Evolutionary conservation across 1,140 invertebrate species (phyloP).

Genomic region (Drosophila athabasca): DNA sequence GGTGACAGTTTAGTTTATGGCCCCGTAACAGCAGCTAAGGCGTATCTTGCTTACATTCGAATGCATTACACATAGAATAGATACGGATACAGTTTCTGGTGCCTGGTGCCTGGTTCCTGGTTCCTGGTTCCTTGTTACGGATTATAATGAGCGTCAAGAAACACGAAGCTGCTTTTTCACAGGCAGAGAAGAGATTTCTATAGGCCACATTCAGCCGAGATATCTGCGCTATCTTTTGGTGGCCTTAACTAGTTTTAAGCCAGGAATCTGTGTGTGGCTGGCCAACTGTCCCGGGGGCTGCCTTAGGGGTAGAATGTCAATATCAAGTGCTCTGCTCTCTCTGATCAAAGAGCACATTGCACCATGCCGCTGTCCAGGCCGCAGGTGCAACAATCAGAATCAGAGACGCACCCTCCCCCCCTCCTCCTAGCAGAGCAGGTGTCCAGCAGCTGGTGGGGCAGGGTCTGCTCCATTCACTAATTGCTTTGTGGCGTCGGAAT

Average conservation of each 20-base stretch:
- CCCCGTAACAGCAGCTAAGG: slow-evolving; percentile 48
- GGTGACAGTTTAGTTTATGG: slow-evolving; percentile 76
- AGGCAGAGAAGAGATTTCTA: too few relatives aligned
- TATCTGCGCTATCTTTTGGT: too few relatives aligned
- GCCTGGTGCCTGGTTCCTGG: not conserved
- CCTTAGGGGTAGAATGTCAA: not conserved
- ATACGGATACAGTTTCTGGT: slow-evolving; percentile 20
- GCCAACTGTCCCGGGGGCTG: too few relatives aligned
- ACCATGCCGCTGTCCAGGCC: not conserved
- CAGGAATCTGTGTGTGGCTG: too few relatives aligned
- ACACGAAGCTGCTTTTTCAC: too few relatives aligned
- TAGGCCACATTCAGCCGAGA: too few relatives aligned
- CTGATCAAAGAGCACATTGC: not conserved
- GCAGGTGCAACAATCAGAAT: not conserved
- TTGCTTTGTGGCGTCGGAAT: slow-evolving; percentile 2
- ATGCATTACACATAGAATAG: slow-evolving; percentile 37
- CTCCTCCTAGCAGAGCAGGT: not conserved
- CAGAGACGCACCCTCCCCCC: not conserved
- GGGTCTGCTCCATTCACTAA: slow-evolving; percentile 1
- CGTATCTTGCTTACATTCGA: slow-evolving; percentile 59
- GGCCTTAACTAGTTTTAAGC: too few relatives aligned
- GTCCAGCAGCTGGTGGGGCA: not conserved
- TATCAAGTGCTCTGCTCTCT: not conserved
- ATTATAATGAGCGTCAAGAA: slow-evolving; percentile 32
- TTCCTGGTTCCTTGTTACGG: not conserved